Evolutionary conservation across 2,113 vertebrate genomes (phyloP).

Genomic region (Ornithorhynchus anatinus): DNA sequence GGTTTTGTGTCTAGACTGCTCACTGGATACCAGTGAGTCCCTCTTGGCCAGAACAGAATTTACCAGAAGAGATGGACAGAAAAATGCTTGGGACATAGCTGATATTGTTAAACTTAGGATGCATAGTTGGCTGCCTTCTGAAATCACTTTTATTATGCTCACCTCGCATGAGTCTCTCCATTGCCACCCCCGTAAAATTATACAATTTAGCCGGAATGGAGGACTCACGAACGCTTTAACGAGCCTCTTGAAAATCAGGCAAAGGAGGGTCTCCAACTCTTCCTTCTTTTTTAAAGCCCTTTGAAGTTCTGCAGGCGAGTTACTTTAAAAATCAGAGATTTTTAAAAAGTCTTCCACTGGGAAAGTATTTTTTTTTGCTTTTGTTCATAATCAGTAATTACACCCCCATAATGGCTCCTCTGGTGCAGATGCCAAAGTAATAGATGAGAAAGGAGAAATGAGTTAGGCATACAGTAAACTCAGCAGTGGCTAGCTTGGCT

Average conservation of each 20-base stretch:
- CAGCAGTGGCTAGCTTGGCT: conserved; percentile 13
- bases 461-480: conserved; percentile 22
- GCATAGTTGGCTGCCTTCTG: neutral
- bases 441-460: conserved; percentile 24
- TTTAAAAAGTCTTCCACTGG: neutral
- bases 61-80: neutral
- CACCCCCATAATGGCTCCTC: conserved; percentile 3
- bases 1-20: neutral
- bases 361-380: neutral
- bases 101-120: neutral
- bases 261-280: neutral
- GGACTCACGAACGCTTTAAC: neutral
- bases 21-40: neutral
- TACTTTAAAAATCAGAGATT: conserved; percentile 10
- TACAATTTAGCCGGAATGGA: neutral
- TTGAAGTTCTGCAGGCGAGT: conserved; percentile 28
- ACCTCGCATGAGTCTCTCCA: neutral
- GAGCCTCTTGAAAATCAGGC: neutral
- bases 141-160: neutral
- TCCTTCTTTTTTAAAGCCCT: neutral
- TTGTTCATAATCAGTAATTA: conserved; percentile 49
- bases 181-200: neutral
- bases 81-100: too few relatives aligned
- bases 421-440: conserved; percentile 46
- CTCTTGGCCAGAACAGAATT: neutral